Percentiles rank a stretch among this genome's conserved stretches.
Evolutionary conservation across 64 coral and sea anemone species (phyloP).

Genomic region (Cladopsammia gracilis): DNA sequence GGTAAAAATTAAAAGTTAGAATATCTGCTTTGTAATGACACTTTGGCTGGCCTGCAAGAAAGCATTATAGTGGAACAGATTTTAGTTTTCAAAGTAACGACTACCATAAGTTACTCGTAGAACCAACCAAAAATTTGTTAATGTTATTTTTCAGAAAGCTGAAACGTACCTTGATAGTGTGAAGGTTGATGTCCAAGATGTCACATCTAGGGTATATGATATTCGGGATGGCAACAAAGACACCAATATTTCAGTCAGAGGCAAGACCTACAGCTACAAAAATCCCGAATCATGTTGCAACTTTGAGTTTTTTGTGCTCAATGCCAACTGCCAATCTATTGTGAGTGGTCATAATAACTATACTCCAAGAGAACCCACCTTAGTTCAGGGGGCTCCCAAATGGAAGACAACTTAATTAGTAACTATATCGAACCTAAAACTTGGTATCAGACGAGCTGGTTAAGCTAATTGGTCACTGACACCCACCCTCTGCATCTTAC

Average conservation of each 20-base stretch:
- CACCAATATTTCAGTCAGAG: slow-evolving; percentile 31
- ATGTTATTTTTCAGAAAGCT: slow-evolving; percentile 45
- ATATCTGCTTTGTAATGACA: no score
- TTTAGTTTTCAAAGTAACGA: neutral
- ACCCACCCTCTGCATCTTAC: no score
- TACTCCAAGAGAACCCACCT: no score
- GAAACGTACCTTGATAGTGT: slow-evolving; percentile 34
- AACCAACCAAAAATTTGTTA: neutral
- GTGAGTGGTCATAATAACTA: slow-evolving; percentile 13
- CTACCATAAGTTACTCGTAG: no score
- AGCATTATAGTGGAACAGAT: no score
- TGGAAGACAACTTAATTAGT: no score
- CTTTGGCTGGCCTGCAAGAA: no score
- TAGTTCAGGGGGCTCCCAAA: no score
- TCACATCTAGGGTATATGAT: slow-evolving; percentile 16
- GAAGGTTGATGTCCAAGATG: slow-evolving; percentile 27
- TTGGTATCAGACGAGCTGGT: no score
- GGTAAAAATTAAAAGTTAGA: no score
- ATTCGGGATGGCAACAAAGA: slow-evolving; percentile 39
- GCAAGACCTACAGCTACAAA: neutral
- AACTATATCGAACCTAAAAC: no score
- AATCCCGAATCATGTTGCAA: slow-evolving; percentile 44
- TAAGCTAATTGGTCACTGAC: no score
- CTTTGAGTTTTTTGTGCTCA: slow-evolving; percentile 57
- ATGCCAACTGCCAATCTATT: slow-evolving; percentile 34